Evolutionary conservation across 1,140 invertebrate genomes (phyloP).

Genomic region (Mylabris phalerata): DNA sequence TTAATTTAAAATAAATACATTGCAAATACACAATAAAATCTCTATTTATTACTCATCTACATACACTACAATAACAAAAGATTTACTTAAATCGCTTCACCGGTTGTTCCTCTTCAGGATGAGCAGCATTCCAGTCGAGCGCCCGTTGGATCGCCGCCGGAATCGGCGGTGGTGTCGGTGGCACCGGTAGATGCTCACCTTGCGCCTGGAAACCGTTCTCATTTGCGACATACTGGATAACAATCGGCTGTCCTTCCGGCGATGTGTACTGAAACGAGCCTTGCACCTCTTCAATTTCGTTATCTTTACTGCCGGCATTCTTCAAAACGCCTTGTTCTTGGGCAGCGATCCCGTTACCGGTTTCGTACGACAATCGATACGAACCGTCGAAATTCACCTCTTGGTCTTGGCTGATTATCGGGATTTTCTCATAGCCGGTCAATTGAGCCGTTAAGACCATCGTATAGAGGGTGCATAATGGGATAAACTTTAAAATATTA

Average conservation of each 20-base stretch:
- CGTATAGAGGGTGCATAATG: neutral
- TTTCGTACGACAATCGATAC: slow-evolving; percentile 47
- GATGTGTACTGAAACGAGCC: slow-evolving; percentile 45
- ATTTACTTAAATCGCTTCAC: neutral
- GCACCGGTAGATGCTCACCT: slow-evolving; percentile 46
- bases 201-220: slow-evolving; percentile 50
- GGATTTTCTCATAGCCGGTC: slow-evolving; percentile 33
- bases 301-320: slow-evolving; percentile 40
- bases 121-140: slow-evolving; percentile 37
- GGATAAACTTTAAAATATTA: too few species aligned
- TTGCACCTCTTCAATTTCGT: slow-evolving; percentile 36
- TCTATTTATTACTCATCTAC: too few species aligned
- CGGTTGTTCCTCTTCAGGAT: slow-evolving; percentile 23
- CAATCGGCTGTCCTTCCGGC: slow-evolving; percentile 46
- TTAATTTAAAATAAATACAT: too few species aligned
- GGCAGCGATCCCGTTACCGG: slow-evolving; percentile 53
- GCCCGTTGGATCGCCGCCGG: slow-evolving; percentile 36
- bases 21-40: too few species aligned
- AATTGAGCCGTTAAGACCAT: slow-evolving; percentile 6
- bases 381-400: slow-evolving; percentile 48
- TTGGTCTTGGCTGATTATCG: slow-evolving; percentile 42
- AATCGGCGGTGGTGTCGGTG: slow-evolving; percentile 46
- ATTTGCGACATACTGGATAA: slow-evolving; percentile 48
- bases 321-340: slow-evolving; percentile 49
- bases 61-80: too few species aligned